phyloP scores from a whole-genome alignment of 2,888 invertebrate genomes.

The Parapristionchus giblindavisi region DNA sequence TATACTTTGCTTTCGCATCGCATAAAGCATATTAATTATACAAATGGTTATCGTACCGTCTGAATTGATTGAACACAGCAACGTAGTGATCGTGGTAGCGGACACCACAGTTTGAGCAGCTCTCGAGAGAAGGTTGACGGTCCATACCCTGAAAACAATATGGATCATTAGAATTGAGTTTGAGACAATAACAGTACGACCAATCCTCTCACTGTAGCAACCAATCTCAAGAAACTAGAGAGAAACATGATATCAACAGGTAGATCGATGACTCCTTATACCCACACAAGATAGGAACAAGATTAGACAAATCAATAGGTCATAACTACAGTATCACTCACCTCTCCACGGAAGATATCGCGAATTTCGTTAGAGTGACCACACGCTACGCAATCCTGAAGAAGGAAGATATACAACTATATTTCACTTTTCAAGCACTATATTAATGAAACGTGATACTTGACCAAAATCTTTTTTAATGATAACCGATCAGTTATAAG shows the following conservation, averaged over 20 bases:
- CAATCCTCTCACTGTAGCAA: too few relatives aligned
- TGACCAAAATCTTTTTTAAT: too few relatives aligned
- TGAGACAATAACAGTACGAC: not conserved
- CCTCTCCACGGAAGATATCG: conserved; percentile 38
- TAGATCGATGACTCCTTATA: too few relatives aligned
- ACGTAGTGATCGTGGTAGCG: not conserved
- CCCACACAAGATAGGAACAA: not conserved
- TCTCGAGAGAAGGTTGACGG: conserved; percentile 40
- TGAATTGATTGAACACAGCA: conserved; percentile 13
- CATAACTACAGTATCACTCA: not conserved
- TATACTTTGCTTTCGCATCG: too few relatives aligned
- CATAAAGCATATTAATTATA: too few relatives aligned
- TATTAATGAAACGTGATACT: too few relatives aligned
- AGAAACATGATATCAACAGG: too few relatives aligned
- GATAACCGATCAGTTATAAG: too few relatives aligned
- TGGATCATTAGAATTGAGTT: not conserved
- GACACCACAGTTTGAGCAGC: conserved; percentile 42
- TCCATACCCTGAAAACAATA: conserved; percentile 22
- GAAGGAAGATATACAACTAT: conserved; percentile 2
- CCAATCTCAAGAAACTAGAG: too few relatives aligned
- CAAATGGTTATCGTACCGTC: conserved; percentile 1
- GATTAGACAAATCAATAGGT: not conserved
- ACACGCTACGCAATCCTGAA: conserved; percentile 39
- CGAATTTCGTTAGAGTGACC: conserved; percentile 22
- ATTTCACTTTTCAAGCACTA: too few relatives aligned